A percentile compares a stretch with the other conserved stretches of the same genome.
phyloP scores from a whole-genome alignment of 2,113 vertebrate genomes.

The Ranitomeya imitator region DNA sequence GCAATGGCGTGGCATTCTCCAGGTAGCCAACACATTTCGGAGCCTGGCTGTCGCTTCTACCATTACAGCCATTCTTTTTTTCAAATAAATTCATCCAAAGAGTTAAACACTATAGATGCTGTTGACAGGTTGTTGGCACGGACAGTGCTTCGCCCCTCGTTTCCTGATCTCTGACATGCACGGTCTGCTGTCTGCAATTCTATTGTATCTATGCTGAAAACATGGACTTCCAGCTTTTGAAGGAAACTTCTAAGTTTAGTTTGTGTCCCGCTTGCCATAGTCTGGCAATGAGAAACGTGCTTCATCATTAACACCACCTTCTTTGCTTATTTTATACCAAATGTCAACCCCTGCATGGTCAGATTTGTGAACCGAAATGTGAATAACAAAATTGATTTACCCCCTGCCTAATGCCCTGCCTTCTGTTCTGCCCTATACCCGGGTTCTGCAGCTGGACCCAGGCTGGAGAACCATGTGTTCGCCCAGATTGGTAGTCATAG shows the following conservation, averaged over 20 bases:
- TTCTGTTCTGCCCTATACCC: not conserved
- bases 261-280: not conserved
- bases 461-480: not conserved
- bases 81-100: not conserved
- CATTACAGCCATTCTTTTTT: not conserved
- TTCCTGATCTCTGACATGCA: conserved; percentile 41
- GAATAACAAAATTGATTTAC: not conserved
- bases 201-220: conserved; percentile 11
- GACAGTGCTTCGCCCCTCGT: conserved; percentile 26
- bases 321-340: not conserved
- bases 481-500: not conserved
- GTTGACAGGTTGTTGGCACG: conserved; percentile 34
- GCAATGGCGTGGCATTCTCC: not conserved
- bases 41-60: not conserved
- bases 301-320: not conserved
- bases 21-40: not conserved
- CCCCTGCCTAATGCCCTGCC: too few relatives aligned
- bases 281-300: conserved; percentile 22
- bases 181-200: conserved; percentile 31
- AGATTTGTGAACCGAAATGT: not conserved
- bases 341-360: not conserved
- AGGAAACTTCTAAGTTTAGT: conserved; percentile 38
- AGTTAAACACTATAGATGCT: not conserved
- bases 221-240: conserved; percentile 27
- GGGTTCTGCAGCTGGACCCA: not conserved